Conservation (phyloP, 2,113 vertebrate species). For the Myrmecophaga tridactyla region DNA sequence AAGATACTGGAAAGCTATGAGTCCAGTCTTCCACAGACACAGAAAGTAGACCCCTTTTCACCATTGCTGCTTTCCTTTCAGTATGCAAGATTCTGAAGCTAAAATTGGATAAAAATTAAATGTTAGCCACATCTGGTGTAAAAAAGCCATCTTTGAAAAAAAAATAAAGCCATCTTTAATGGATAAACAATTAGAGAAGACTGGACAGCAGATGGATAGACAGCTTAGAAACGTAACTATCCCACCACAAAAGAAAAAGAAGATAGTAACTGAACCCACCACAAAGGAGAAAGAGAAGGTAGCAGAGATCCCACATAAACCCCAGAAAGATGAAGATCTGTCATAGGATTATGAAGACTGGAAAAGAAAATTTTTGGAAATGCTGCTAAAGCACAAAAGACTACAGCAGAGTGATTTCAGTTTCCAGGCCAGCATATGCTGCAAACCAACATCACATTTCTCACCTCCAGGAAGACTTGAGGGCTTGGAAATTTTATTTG, state of each 20-base stretch:
- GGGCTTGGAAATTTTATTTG: background rate
- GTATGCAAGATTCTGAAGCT: conserved; percentile 91
- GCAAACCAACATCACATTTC: background rate
- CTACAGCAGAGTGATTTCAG: conserved; percentile 5
- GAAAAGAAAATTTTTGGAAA: conserved; percentile 91
- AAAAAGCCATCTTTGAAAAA: conserved; percentile 90
- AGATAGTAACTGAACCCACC: conserved; percentile 66
- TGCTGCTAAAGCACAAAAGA: conserved; percentile 80
- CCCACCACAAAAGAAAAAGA: conserved; percentile 79
- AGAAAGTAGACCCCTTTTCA: conserved; percentile 86
- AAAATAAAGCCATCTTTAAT: conserved; percentile 89
- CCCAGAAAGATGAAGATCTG: conserved; percentile 70
- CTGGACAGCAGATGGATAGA: conserved; percentile 81
- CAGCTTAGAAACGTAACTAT: conserved; percentile 47
- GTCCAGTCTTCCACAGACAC: conserved; percentile 85
- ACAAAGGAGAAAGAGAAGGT: conserved; percentile 76
- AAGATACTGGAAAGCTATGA: conserved; percentile 88
- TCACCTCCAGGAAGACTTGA: background rate
- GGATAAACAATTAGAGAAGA: conserved; percentile 86
- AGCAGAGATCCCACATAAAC: conserved; percentile 77
- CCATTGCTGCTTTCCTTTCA: conserved; percentile 85
- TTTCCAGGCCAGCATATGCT: background rate
- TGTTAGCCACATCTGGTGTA: conserved; percentile 85
- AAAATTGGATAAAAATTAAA: conserved; percentile 89
- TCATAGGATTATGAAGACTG: conserved; percentile 90